Base-by-base conservation (phyloP, 1,140 invertebrate genomes). In the Pseudomyrmex gracilis region DNA sequence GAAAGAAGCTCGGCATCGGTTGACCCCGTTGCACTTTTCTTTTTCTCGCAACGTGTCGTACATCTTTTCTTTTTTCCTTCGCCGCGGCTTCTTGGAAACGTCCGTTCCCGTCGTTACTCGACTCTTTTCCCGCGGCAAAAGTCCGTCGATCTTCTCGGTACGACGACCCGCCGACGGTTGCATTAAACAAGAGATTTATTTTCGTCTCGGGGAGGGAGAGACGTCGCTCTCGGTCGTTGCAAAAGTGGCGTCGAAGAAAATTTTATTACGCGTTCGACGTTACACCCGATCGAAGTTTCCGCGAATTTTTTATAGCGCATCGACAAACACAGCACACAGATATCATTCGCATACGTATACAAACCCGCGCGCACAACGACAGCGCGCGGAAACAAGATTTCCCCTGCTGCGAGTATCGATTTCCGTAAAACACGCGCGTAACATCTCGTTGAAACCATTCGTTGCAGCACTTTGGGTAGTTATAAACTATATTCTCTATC, bases 171-270 rank as follows among this genome's bases (percentile, higher is more conserved):
- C n/a, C 51, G 51, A 70, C 22, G 64, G 82, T 78, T 87, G 77
- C 86, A 87, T 87, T 87, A 87, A 87, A 70, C 57, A 74, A 34
- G 71, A 49, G 73, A 87, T 86, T 84, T 87, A 84, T 80, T 80
- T 86, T 24, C n/a, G 70, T 66, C n/a, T 58, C 8, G 8, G 34
- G 3, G 12, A n/a, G 34, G 3, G 12, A 45, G 12, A 80, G 8
- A 78, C 53, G 12, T 20, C 55, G 57, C 0, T 68, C 43, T 20
- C 55, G 57, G 0, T 68, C 43, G 55, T 71, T 57, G 58, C 64
- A n/a, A 47, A 49, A 74, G 45, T 20, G n/a, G 57, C 76, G 53
- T 68, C 17, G 8, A 58, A 49, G 76, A 80, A 80, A 80, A 80
- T 68, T 83, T 71, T 49, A 49, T 87, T 84, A 60, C 17, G 43